Percentiles rank a stretch among this genome's conserved stretches.
These are phyloP conservation scores for Synaphobranchus kaupii DNA, from an alignment of 2,797 vertebrate genomes.

Conservation along the genomic window DNA sequence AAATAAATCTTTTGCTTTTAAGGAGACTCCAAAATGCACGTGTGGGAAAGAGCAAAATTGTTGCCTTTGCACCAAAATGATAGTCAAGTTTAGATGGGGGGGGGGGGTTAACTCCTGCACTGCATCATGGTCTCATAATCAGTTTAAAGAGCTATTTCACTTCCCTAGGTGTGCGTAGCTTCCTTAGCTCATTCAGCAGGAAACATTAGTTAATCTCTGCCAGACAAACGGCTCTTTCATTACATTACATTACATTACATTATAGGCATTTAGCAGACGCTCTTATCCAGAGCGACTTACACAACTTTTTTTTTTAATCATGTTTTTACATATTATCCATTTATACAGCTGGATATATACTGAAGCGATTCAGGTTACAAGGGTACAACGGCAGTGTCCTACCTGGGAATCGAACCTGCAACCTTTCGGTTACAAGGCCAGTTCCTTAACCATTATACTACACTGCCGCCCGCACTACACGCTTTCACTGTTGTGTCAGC, in stretches of 20 bases:
- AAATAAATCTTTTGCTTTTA: slow-evolving; percentile 52
- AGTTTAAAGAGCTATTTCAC: slow-evolving; percentile 57
- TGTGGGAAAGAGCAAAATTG: slow-evolving; percentile 18
- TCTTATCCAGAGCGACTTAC: too few relatives aligned
- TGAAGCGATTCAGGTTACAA: too few relatives aligned
- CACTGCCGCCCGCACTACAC: too few relatives aligned
- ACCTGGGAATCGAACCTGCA: too few relatives aligned
- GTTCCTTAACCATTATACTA: too few relatives aligned
- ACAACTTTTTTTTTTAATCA: too few relatives aligned
- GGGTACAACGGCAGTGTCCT: too few relatives aligned
- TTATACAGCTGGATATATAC: too few relatives aligned
- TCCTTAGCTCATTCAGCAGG: slow-evolving; percentile 59
- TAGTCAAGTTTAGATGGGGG: slow-evolving; percentile 61
- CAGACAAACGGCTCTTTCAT: slow-evolving; percentile 37
- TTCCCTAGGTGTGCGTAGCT: slow-evolving; percentile 53
- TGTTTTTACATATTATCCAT: too few relatives aligned
- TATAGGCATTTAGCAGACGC: too few relatives aligned
- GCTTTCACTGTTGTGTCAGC: slow-evolving; percentile 44
- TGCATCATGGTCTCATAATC: slow-evolving; percentile 69
- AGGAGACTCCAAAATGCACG: slow-evolving; percentile 37
- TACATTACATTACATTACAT: too few relatives aligned
- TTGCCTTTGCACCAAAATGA: slow-evolving; percentile 46
- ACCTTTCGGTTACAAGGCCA: too few relatives aligned
- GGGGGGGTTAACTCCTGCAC: slow-evolving; percentile 54
- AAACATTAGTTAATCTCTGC: slow-evolving; percentile 61